A percentile compares a stretch with the other conserved stretches of the same genome.
phyloP scores from a whole-genome alignment of 1,140 invertebrate species.

The Bombus cullumanus region DNA sequence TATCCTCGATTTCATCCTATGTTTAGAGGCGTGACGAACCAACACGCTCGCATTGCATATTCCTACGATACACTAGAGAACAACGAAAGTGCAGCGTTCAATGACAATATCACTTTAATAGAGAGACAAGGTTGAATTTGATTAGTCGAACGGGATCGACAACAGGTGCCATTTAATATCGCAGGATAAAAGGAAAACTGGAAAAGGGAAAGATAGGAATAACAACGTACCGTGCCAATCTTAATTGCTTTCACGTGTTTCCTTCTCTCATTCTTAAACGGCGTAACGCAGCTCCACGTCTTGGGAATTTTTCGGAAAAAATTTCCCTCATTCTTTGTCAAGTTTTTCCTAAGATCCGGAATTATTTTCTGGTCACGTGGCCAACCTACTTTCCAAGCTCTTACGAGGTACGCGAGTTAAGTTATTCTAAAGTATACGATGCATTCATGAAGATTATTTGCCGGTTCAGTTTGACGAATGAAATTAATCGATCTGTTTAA shows the following conservation, averaged over 20 bases:
- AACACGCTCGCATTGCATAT: background rate
- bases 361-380: slow-evolving; percentile 50
- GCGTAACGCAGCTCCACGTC: background rate
- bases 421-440: slow-evolving; percentile 12
- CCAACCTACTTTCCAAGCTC: slow-evolving; percentile 46
- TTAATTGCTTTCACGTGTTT: no score
- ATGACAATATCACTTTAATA: slow-evolving; percentile 1
- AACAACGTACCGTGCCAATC: no score
- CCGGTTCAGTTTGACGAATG: background rate
- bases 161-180: background rate
- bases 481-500: background rate
- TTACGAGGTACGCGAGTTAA: slow-evolving; percentile 21
- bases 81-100: slow-evolving; percentile 18
- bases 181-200: background rate
- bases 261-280: no score
- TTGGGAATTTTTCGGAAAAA: slow-evolving; percentile 4
- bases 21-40: slow-evolving; percentile 24
- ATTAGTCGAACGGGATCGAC: slow-evolving; percentile 9
- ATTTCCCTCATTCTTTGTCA: slow-evolving; percentile 33
- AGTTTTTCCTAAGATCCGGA: slow-evolving; percentile 15
- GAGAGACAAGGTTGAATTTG: slow-evolving; percentile 27
- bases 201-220: background rate
- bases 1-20: slow-evolving; percentile 52
- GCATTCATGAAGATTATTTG: slow-evolving; percentile 6
- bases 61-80: slow-evolving; percentile 9